Conservation (phyloP, 2,113 vertebrate species). For the Solea solea region DNA sequence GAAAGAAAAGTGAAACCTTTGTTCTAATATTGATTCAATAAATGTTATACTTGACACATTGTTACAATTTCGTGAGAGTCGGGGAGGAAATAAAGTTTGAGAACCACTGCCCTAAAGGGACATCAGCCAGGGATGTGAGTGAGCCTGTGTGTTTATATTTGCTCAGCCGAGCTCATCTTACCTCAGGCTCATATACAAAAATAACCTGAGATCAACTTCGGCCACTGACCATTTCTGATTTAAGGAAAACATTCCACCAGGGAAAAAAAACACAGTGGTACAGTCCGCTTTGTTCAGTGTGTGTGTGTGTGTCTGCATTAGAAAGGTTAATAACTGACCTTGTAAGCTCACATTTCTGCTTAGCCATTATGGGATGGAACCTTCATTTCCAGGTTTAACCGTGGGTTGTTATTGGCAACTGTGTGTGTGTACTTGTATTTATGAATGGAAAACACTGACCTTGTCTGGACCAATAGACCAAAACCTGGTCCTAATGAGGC, state of each 20-base stretch:
- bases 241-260: constrained; percentile 5
- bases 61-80: too few relatives aligned
- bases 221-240: constrained; percentile 30
- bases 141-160: constrained; percentile 58
- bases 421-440: constrained; percentile 15
- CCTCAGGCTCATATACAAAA: constrained; percentile 42
- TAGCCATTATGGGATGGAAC: constrained; percentile 47
- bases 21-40: too few relatives aligned
- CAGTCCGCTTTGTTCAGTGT: constrained; percentile 16
- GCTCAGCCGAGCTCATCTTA: constrained; percentile 59
- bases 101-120: constrained; percentile 17
- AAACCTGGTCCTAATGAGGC: too few relatives aligned
- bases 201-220: constrained; percentile 55
- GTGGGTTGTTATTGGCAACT: constrained; percentile 43
- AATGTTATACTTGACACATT: too few relatives aligned
- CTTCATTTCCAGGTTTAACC: constrained; percentile 39
- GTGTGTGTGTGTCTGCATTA: constrained; percentile 10
- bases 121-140: constrained; percentile 1
- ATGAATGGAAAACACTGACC: background rate
- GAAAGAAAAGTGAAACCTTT: too few relatives aligned
- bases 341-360: constrained; percentile 59
- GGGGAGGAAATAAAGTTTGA: too few relatives aligned
- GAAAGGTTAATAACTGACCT: constrained; percentile 48
- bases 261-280: constrained; percentile 21
- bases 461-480: too few relatives aligned